Conservation (phyloP, 2,797 vertebrate genomes). For the Sebastes glaucus region DNA sequence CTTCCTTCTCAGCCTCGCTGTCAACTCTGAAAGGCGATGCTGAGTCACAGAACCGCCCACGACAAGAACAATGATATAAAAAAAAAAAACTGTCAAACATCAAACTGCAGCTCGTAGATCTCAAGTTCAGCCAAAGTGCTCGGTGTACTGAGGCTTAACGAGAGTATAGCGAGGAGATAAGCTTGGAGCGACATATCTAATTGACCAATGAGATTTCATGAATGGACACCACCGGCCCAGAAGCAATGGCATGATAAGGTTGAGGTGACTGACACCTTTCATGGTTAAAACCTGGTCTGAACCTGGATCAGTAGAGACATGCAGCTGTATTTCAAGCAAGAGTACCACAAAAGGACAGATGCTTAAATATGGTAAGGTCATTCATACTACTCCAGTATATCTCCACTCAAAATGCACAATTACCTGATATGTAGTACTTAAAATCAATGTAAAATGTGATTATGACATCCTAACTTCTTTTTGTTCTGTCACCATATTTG, state of each 20-base stretch:
- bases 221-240: neutral
- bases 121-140: conserved; percentile 11
- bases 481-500: neutral
- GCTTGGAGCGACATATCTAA: neutral
- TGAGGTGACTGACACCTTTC: neutral
- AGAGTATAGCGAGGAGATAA: neutral
- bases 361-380: neutral
- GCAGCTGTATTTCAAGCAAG: neutral
- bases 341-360: neutral
- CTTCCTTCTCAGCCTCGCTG: neutral
- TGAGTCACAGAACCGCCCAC: conserved; percentile 3
- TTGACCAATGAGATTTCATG: neutral
- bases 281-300: neutral
- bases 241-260: neutral
- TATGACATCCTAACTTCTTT: neutral
- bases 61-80: neutral
- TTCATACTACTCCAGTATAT: neutral
- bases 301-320: neutral
- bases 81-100: neutral
- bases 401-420: neutral
- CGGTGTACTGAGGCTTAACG: neutral
- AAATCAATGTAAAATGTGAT: neutral
- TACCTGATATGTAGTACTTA: neutral
- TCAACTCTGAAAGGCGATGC: neutral
- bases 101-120: neutral